Evolutionary conservation across 2,113 vertebrate genomes (phyloP).

Genomic region (Tamias sibiricus): DNA sequence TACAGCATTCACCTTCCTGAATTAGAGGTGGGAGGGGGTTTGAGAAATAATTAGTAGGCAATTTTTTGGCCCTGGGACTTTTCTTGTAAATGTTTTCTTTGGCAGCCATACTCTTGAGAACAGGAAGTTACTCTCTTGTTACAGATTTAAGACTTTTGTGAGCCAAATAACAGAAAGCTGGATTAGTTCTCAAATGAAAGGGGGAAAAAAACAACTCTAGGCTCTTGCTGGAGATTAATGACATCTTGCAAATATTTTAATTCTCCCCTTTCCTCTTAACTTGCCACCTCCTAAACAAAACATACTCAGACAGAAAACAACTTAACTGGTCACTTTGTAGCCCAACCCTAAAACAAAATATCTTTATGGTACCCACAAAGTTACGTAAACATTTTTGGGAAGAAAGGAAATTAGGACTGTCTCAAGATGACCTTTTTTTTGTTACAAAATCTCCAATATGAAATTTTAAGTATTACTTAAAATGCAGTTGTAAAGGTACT

Average conservation of each 20-base stretch:
- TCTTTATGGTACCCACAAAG: slow-evolving; percentile 42
- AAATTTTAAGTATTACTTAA: slow-evolving; percentile 59
- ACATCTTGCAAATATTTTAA: slow-evolving; percentile 76
- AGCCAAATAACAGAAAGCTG: slow-evolving; percentile 85
- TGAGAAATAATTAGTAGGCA: slow-evolving; percentile 78
- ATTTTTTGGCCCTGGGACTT: slow-evolving; percentile 81
- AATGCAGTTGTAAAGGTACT: slow-evolving; percentile 45
- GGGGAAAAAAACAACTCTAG: slow-evolving; percentile 60
- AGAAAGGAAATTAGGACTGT: slow-evolving; percentile 44
- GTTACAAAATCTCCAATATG: slow-evolving; percentile 35
- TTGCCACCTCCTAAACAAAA: slow-evolving; percentile 74
- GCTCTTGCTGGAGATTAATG: slow-evolving; percentile 81
- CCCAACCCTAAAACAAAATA: slow-evolving; percentile 55
- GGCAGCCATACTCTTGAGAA: slow-evolving; percentile 84
- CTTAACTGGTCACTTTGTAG: slow-evolving; percentile 56
- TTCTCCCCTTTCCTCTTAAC: slow-evolving; percentile 76
- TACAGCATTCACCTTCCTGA: slow-evolving; percentile 80
- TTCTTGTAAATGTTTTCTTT: slow-evolving; percentile 85
- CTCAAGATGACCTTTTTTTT: slow-evolving; percentile 46
- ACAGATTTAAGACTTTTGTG: slow-evolving; percentile 82
- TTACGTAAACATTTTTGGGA: slow-evolving; percentile 64
- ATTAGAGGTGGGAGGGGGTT: slow-evolving; percentile 56
- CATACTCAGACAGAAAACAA: slow-evolving; percentile 57
- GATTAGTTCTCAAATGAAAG: slow-evolving; percentile 78
- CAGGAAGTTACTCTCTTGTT: slow-evolving; percentile 87